Evolutionary conservation across 1,140 invertebrate species (phyloP), one percentile per base, ranked within the genome.

Genomic region (Papilio xuthus): DNA sequence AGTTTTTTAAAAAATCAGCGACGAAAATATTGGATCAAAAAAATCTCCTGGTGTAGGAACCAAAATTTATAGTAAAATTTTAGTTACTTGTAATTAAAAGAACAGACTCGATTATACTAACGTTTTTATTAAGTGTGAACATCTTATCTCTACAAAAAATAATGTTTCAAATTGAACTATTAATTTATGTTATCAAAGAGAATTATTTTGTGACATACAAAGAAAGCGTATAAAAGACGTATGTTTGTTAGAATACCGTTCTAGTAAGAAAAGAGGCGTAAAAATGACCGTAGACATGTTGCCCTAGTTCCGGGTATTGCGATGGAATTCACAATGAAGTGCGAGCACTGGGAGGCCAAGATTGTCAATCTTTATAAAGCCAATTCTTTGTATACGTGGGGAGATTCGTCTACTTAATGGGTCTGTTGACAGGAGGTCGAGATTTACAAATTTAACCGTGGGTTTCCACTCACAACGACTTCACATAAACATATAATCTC

Each of bases 351-450:
- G 60, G 12, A 67, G 12, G 26, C 26, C 60, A 67, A 67, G 23
- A 28, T 67, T 67, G 60, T 67, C 60, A 67, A 67, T 67, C 60
- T 67, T 67, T 67, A 67, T 67, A 32, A 67, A 32, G 26, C 60
- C 26, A 28, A 26, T 28, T 67, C 60, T 67, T 32, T 28, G 12
- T 32, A 67, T 67, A 32, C 60, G 9, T 44, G 53, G n/a, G 13
- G 3, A 28, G 23, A 67, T 18, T 28, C 26, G 26, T 67, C 23
- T 28, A n/a, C 53, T 60, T 12, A 60, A 50, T 18, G 18, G 47
- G 15, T 50, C 15, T 50, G 13, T 18, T 18, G 47, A 18, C 15
- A 50, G 47, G 47, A 50, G 0, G 15, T 10, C 44, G 12, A 18
- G 47, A 18, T 18, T 18, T 37, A 4, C 4, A 4, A 41, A 41